Evolutionary conservation across 2,797 vertebrate species (phyloP), one percentile per base, ranked within the genome.

Genomic region (Cirrhinus molitorella): DNA sequence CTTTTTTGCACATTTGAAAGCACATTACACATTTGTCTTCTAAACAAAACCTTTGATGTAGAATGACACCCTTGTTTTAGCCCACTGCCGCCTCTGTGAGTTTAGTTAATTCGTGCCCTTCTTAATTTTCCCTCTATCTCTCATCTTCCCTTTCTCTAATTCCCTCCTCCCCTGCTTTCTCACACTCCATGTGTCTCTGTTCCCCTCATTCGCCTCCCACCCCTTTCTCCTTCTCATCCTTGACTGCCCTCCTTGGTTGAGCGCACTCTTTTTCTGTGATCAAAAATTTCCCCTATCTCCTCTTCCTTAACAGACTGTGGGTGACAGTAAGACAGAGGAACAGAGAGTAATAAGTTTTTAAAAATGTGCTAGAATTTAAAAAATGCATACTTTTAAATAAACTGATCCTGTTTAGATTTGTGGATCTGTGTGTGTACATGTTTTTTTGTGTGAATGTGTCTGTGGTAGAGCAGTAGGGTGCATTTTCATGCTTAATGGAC

Each of bases 211-310:
- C 25, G 55, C 28, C 31, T 61, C 80, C 68, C 81, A 71, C 86
- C 86, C 84, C 84, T 78, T 59, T 77, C 34, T 85, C 65, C 55
- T 90, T 90, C 89, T 92, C 91, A 91, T 93, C 92, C 87, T 90
- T 90, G 91, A 88, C 91, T 91, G 90, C 91, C 89, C 93, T 93
- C 92, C 93, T 90, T 91, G 91, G 90, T 92, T 94, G 92, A 94
- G 92, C 89, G 91, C 89, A 89, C n/a, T n/a, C n/a, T 90, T 93
- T 91, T 92, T 92, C 91, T 88, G 91, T 93, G 94, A 95, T 95
- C 93, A 94, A 94, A 94, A 93, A 93, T 92, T 92, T 94, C 91
- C 91, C 90, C 89, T 57, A 86, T 90, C 91, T 94, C 91, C 92
- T 92, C 90, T 77, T 93, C 91, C 90, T 93, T 91, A 91, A 90